Evolutionary conservation across 1,140 invertebrate genomes (phyloP), one percentile per base, ranked within the genome.

Genomic region (Platyscapa corneri): DNA sequence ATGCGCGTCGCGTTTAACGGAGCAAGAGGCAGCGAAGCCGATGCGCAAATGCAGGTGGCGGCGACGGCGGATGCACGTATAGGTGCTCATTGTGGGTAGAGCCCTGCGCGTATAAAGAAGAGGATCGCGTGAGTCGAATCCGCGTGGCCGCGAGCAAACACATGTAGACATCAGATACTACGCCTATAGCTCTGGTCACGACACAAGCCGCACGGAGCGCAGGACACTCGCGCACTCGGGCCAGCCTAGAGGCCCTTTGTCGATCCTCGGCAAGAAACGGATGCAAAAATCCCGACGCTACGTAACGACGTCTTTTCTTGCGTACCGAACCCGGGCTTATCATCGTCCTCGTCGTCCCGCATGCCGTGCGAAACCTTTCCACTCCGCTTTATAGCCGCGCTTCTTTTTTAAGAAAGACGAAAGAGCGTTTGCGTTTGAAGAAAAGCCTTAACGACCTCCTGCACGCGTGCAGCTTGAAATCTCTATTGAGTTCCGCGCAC

Each of bases 111-210:
- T 49, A 88, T 86, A 90, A 88, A 87, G 87, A 84, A 87, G 85
- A 84, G 87, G 87, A 89, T 90, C 89, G 89, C 89, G 89, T 90
- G 89, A 90, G 89, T 80, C 65, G 65, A 78, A 84, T 86, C 82
- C 87, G 70, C 49, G 23, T 60, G 72, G 34, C 70, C 65, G 79
- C 76, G 67, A 64, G 82, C 56, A 39, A 89, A 90, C 90, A 90
- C 89, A 89, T 90, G 89, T 90, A 90, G 86, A 89, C 89, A 90
- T 90, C 89, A 89, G 89, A 90, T 81, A 77, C 81, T 86, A 87
- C 89, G 87, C 89, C 89, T 90, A 80, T 75, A 86, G 89, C 87
- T 89, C 74, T 84, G 87, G 88, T 90, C 89, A 90, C 89, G 89
- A 90, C 88, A 86, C 64, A 70, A 56, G 64, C 39, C 34, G 30